phyloP scores from a whole-genome alignment of 92 coral and sea anemone genomes.

The Pocillopora meandrina region DNA sequence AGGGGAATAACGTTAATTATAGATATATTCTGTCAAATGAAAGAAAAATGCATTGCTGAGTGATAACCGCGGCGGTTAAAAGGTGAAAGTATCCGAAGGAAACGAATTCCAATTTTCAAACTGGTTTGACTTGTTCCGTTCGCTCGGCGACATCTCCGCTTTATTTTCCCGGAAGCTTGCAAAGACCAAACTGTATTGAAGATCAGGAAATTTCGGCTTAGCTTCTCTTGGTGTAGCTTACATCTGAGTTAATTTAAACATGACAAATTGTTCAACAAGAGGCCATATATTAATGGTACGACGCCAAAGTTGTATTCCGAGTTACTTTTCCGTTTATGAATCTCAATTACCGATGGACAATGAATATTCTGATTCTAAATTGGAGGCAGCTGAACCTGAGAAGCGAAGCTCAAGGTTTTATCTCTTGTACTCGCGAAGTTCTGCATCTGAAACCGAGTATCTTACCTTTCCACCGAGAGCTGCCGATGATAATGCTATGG shows the following conservation, averaged over 20 bases:
- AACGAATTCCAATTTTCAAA: constrained; percentile 5
- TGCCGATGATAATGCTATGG: constrained; percentile 13
- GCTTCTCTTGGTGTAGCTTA: not conserved
- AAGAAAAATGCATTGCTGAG: not conserved
- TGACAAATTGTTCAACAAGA: constrained; percentile 20
- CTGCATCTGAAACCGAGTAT: constrained; percentile 8
- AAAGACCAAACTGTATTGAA: not conserved
- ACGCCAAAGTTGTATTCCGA: constrained; percentile 71
- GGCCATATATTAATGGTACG: constrained; percentile 69
- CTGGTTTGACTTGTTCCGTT: not conserved
- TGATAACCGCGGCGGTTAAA: constrained; percentile 28
- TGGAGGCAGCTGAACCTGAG: constrained; percentile 43
- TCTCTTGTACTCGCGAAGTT: constrained; percentile 9
- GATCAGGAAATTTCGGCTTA: not conserved
- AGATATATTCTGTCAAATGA: constrained; percentile 19
- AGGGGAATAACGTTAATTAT: constrained; percentile 22
- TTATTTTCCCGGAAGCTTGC: not conserved
- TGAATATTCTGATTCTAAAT: constrained; percentile 39
- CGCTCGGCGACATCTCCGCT: not conserved
- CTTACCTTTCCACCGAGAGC: constrained; percentile 26
- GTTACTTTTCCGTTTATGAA: constrained; percentile 65
- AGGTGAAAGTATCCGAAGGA: constrained; percentile 6
- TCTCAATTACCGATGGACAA: constrained; percentile 62
- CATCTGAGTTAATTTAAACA: not conserved
- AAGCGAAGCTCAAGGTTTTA: constrained; percentile 5